phyloP scores from a whole-genome alignment of 2,888 invertebrate genomes.

The Microdon myrmicae region DNA sequence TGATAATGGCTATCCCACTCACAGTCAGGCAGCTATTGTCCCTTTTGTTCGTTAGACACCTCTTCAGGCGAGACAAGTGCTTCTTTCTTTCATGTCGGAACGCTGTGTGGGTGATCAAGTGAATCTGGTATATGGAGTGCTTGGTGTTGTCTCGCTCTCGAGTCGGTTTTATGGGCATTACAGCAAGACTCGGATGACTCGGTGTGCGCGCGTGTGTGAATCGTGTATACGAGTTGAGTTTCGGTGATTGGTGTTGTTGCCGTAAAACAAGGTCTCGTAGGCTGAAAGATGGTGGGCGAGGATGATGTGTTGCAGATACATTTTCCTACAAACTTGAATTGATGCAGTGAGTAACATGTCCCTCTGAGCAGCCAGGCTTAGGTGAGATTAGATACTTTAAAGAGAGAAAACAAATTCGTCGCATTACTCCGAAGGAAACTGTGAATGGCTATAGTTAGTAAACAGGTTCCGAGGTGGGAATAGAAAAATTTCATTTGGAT shows the following conservation, averaged over 20 bases:
- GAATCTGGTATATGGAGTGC: constrained; percentile 4
- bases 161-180: constrained; percentile 7
- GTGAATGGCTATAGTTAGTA: too few relatives aligned
- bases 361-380: too few relatives aligned
- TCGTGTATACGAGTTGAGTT: constrained; percentile 1
- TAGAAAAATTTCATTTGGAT: too few relatives aligned
- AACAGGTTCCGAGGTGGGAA: too few relatives aligned
- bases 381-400: too few relatives aligned
- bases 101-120: constrained; percentile 38
- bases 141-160: constrained; percentile 9
- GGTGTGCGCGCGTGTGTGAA: not conserved
- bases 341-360: constrained; percentile 19
- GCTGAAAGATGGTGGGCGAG: constrained; percentile 34
- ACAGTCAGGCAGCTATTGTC: not conserved
- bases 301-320: constrained; percentile 30
- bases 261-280: too few relatives aligned
- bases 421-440: too few relatives aligned
- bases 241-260: constrained; percentile 8
- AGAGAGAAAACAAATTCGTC: too few relatives aligned
- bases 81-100: constrained; percentile 10
- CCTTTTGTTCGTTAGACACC: constrained; percentile 1
- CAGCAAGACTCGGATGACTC: too few relatives aligned
- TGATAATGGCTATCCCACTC: constrained; percentile 27
- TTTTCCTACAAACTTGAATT: constrained; percentile 2
- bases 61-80: not conserved